These are phyloP conservation scores for Nerophis ophidion DNA, from an alignment of 2,113 vertebrate species.

Conservation along the genomic window DNA sequence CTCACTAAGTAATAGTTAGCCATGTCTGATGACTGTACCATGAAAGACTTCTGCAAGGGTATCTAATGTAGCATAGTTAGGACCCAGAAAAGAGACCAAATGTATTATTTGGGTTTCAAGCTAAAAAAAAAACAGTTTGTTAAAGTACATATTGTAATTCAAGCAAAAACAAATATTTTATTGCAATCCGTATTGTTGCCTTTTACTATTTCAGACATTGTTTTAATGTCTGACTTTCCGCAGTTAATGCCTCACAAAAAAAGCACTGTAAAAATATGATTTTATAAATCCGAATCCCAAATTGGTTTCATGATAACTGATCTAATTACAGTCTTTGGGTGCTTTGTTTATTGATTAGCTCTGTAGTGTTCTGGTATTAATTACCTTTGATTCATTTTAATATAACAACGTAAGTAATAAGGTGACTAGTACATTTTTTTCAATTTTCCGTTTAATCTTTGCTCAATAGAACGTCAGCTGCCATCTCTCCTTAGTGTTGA, in stretches of 20 bases:
- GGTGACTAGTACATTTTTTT: conserved; percentile 4
- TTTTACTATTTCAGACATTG: neutral
- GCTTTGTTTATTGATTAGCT: neutral
- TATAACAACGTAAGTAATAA: neutral
- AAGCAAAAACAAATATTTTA: too few species aligned
- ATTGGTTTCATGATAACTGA: neutral
- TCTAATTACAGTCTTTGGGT: neutral
- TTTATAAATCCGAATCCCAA: neutral
- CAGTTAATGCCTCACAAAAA: neutral
- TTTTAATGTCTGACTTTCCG: neutral
- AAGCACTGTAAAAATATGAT: neutral
- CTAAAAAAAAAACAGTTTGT: too few species aligned
- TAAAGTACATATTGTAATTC: too few species aligned
- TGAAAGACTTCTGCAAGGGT: too few species aligned
- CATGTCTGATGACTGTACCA: too few species aligned
- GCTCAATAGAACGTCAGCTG: conserved; percentile 23
- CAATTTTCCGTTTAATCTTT: conserved; percentile 4
- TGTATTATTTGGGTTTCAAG: too few species aligned
- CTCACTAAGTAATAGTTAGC: too few species aligned
- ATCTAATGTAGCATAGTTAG: too few species aligned
- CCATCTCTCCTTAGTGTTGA: conserved; percentile 32
- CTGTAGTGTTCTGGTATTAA: neutral
- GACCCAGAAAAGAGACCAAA: too few species aligned
- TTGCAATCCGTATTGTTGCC: neutral
- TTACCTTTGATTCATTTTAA: neutral